Evolutionary conservation across 2,888 invertebrate genomes (phyloP).

Genomic region (Spilarctia lutea): DNA sequence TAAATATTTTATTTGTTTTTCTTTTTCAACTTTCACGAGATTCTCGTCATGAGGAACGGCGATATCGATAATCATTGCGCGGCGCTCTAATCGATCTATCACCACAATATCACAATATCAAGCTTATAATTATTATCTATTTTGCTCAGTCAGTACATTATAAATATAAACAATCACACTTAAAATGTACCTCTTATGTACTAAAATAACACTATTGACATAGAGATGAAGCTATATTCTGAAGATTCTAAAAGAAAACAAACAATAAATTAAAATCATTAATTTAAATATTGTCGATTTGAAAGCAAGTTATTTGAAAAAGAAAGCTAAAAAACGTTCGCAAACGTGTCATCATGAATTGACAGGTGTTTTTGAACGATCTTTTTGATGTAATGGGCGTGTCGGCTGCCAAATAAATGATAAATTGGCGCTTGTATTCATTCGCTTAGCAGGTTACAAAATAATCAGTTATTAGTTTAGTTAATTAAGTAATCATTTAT

Average conservation of each 20-base stretch:
- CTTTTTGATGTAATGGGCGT: constrained; percentile 19
- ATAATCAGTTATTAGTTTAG: background rate
- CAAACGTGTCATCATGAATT: constrained; percentile 29
- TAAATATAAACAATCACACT: no score
- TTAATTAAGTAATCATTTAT: background rate
- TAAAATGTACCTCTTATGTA: background rate
- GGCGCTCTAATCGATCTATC: no score
- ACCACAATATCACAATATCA: no score
- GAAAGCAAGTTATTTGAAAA: constrained; percentile 50
- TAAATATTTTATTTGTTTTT: no score
- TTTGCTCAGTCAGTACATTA: no score
- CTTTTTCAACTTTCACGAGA: no score
- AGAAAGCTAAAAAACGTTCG: constrained; percentile 35
- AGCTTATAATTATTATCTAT: no score
- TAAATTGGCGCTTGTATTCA: constrained; percentile 30
- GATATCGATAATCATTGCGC: no score
- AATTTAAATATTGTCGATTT: constrained; percentile 32
- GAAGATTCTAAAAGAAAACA: background rate
- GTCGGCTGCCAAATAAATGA: constrained; percentile 29
- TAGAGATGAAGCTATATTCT: no score
- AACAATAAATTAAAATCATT: background rate
- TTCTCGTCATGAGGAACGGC: no score
- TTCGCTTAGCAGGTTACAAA: background rate
- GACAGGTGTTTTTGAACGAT: constrained; percentile 38
- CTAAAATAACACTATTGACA: no score